Conservation (phyloP, 2,113 vertebrate species). For the Melanocharis versteri region DNA sequence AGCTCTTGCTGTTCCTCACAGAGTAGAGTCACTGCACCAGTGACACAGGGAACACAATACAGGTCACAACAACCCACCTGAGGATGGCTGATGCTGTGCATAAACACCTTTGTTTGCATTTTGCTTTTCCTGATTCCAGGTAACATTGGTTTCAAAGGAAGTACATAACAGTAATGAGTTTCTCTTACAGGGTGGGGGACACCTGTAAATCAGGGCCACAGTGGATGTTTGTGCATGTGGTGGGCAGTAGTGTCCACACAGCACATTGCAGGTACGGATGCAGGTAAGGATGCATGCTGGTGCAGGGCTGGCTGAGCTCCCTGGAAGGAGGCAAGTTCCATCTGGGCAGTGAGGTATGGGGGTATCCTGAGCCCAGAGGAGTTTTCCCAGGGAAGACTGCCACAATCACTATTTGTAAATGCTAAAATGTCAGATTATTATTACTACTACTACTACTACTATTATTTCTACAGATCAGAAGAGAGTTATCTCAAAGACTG, state of each 20-base stretch:
- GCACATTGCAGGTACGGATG: background rate
- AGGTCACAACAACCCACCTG: background rate
- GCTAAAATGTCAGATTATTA: background rate
- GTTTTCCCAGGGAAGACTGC: background rate
- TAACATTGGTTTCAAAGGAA: background rate
- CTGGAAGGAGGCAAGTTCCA: background rate
- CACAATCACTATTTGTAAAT: background rate
- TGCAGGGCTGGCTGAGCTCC: background rate
- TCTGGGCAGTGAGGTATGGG: background rate
- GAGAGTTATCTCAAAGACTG: background rate
- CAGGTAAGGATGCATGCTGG: fast-evolving
- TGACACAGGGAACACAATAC: fast-evolving
- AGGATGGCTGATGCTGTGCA: background rate
- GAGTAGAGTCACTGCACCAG: background rate
- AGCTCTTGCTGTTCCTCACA: background rate
- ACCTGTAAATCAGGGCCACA: background rate
- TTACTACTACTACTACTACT: background rate
- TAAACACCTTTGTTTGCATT: background rate
- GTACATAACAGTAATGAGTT: fast-evolving
- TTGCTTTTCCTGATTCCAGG: background rate
- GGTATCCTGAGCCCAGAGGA: background rate
- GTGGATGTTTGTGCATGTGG: no score
- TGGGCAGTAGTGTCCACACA: background rate
- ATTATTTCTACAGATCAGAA: background rate
- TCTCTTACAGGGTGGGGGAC: background rate